A percentile compares a stretch with the other conserved stretches of the same genome.
Conservation (phyloP, 2,113 vertebrate species). For the Proteles cristata region DNA sequence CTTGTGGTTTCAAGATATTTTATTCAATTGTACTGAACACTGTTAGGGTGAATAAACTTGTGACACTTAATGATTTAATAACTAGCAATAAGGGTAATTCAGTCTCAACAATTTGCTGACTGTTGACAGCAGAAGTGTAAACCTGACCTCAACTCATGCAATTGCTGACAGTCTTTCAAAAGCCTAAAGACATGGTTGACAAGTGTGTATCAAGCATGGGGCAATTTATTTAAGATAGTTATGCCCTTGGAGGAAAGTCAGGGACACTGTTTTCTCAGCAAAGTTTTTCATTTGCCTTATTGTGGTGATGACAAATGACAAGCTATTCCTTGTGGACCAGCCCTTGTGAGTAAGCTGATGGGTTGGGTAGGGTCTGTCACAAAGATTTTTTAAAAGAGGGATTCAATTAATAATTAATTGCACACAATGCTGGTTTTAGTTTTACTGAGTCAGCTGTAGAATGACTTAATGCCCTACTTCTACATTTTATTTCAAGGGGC, state of each 20-base stretch:
- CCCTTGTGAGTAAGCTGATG: neutral
- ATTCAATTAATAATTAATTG: neutral
- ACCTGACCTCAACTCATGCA: neutral
- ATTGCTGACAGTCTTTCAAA: neutral
- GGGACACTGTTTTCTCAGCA: neutral
- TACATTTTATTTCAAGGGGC: neutral
- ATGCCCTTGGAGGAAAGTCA: neutral
- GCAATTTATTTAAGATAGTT: neutral
- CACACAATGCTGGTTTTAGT: neutral
- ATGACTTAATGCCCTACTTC: neutral
- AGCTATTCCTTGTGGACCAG: neutral
- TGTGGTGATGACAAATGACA: neutral
- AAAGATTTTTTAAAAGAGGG: neutral
- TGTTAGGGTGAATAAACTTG: neutral
- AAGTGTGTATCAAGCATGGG: neutral
- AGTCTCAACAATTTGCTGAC: neutral
- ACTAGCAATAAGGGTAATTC: neutral
- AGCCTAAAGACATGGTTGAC: neutral
- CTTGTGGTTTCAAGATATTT: neutral
- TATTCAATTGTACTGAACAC: neutral
- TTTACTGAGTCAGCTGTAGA: neutral
- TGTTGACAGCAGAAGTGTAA: conserved; percentile 33
- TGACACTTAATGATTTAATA: conserved; percentile 51
- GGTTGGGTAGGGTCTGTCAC: neutral
- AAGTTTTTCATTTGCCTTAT: neutral